Conservation (phyloP, 1,140 invertebrate species). For the Halotydeus destructor region DNA sequence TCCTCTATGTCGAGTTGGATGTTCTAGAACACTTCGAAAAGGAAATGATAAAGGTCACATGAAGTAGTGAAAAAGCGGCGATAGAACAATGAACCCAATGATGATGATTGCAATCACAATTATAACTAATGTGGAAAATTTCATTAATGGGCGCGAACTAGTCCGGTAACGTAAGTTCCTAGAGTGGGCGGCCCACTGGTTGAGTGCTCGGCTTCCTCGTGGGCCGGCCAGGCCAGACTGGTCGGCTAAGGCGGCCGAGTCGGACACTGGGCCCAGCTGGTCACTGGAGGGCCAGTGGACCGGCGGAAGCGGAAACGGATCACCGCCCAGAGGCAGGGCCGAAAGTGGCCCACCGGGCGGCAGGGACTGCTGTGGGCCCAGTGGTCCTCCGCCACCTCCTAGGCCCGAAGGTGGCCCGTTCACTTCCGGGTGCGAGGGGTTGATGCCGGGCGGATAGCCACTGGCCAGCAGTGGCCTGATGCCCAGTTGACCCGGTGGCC, state of each 20-base stretch:
- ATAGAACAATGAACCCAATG: slow-evolving; percentile 18
- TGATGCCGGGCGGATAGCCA: no score
- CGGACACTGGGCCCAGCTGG: not conserved
- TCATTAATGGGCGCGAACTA: slow-evolving; percentile 10
- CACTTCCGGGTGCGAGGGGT: no score
- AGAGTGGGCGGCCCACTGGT: slow-evolving; percentile 8
- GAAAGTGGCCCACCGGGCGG: not conserved
- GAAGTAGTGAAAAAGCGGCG: slow-evolving; percentile 14
- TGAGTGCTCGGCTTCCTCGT: slow-evolving; percentile 4
- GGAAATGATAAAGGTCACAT: slow-evolving; percentile 7
- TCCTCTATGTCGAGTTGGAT: not conserved
- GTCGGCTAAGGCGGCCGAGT: not conserved
- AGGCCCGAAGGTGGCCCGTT: no score
- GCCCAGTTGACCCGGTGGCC: no score
- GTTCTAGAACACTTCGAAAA: not conserved
- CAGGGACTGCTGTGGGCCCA: no score
- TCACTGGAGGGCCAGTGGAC: not conserved
- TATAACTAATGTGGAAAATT: slow-evolving; percentile 12
- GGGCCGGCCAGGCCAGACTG: not conserved
- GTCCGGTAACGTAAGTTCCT: slow-evolving; percentile 9
- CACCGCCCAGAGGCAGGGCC: not conserved
- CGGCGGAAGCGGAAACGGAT: not conserved
- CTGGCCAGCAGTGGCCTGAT: no score
- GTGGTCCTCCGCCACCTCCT: no score
- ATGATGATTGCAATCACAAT: slow-evolving; percentile 14